phyloP scores from a whole-genome alignment of 2,888 invertebrate species.

The Odontocerum albicorne region DNA sequence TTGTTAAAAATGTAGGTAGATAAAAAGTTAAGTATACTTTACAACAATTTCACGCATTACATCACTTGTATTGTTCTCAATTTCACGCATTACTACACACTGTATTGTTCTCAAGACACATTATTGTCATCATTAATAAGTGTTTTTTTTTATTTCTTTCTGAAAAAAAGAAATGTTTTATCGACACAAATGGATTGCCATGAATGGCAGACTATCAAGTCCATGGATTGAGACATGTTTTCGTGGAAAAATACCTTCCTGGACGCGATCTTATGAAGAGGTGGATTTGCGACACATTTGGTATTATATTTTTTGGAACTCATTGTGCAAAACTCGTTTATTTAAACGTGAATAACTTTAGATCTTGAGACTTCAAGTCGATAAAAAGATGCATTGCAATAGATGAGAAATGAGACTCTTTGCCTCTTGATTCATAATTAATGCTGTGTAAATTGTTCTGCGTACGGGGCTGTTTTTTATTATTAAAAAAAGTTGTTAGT shows the following conservation, averaged over 20 bases:
- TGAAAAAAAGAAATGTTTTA: slow-evolving; percentile 30
- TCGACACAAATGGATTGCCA: slow-evolving; percentile 20
- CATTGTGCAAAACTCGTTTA: not conserved
- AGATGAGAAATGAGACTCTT: too few relatives aligned
- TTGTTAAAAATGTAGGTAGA: not conserved
- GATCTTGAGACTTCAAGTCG: not conserved
- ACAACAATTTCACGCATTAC: not conserved
- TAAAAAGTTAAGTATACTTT: not conserved
- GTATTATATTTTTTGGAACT: slow-evolving; percentile 1
- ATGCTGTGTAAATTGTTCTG: too few relatives aligned
- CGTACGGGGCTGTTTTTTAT: too few relatives aligned
- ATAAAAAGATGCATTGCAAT: not conserved
- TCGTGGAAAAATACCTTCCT: not conserved
- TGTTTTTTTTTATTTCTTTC: too few relatives aligned
- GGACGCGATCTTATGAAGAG: not conserved
- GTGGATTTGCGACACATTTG: slow-evolving; percentile 5
- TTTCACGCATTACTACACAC: too few relatives aligned
- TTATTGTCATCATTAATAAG: too few relatives aligned
- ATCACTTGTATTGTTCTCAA: not conserved
- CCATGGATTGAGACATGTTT: slow-evolving; percentile 22
- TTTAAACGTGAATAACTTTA: not conserved
- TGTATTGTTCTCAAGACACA: too few relatives aligned
- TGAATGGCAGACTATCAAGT: slow-evolving; percentile 7
- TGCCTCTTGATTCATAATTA: too few relatives aligned
- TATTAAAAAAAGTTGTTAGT: too few relatives aligned